phyloP scores from a whole-genome alignment of 2,113 vertebrate genomes.

The Notiomystis cincta region DNA sequence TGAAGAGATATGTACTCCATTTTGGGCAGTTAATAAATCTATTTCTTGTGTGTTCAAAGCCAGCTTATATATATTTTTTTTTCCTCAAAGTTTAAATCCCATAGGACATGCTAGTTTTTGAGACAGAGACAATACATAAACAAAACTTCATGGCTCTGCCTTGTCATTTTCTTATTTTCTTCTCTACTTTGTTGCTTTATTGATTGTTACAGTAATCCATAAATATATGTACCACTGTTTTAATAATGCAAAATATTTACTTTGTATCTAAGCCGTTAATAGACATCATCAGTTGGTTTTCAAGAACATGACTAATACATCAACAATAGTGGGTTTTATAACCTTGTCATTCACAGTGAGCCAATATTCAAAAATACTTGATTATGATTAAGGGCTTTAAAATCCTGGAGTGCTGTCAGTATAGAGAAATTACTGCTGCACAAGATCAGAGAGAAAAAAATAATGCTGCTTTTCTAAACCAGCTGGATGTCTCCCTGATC shows the following conservation, averaged over 20 bases:
- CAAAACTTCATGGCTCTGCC: background rate
- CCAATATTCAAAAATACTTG: background rate
- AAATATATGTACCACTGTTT: background rate
- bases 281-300: background rate
- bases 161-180: background rate
- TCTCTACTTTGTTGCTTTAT: background rate
- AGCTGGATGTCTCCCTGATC: background rate
- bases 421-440: background rate
- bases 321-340: background rate
- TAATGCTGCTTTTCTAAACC: background rate
- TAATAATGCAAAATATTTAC: background rate
- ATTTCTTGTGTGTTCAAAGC: background rate
- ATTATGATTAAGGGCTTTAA: background rate
- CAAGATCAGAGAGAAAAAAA: background rate
- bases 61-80: background rate
- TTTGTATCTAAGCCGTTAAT: background rate
- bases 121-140: background rate
- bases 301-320: background rate
- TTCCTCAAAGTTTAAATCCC: background rate
- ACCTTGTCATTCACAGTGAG: background rate
- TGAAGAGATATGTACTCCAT: background rate
- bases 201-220: background rate
- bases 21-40: background rate
- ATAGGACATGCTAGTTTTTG: background rate
- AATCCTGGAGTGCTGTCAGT: background rate